These are phyloP conservation scores for Dicrostonyx torquatus DNA, from an alignment of 2,797 vertebrate genomes.

Conservation along the genomic window DNA sequence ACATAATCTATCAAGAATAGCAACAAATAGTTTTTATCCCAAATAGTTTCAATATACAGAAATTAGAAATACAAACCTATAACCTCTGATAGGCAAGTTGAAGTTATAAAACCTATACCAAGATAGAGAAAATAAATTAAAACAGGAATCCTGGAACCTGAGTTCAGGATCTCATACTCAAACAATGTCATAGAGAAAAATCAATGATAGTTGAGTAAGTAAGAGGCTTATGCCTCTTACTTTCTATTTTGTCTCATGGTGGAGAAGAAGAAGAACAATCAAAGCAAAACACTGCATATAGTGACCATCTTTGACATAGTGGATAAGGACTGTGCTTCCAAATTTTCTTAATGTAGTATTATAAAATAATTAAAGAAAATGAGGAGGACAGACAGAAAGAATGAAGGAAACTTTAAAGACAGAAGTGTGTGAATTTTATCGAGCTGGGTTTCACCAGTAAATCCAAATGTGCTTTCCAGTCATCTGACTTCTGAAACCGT, in stretches of 20 bases:
- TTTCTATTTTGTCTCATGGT: rapidly evolving
- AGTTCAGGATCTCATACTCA: not conserved
- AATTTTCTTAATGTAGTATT: not conserved
- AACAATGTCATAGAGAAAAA: not conserved
- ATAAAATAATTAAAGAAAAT: not conserved
- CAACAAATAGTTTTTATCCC: not conserved
- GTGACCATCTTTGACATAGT: not conserved
- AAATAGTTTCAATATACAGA: not conserved
- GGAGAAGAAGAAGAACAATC: not conserved
- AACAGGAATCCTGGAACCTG: not conserved
- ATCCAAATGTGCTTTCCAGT: not conserved
- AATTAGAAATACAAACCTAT: not conserved
- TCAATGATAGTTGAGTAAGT: not conserved
- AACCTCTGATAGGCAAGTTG: not conserved
- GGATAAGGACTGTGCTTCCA: not conserved
- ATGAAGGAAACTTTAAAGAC: no score
- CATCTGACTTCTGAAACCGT: not conserved
- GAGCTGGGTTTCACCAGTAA: not conserved
- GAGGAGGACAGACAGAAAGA: not conserved
- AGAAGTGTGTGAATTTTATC: no score
- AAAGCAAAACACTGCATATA: not conserved
- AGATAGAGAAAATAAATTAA: not conserved
- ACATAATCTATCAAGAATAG: not conserved
- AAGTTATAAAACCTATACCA: not conserved
- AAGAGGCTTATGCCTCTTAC: no score